Evolutionary conservation across 2,888 invertebrate species (phyloP).

Genomic region (Dyspetes luteomarginatus): DNA sequence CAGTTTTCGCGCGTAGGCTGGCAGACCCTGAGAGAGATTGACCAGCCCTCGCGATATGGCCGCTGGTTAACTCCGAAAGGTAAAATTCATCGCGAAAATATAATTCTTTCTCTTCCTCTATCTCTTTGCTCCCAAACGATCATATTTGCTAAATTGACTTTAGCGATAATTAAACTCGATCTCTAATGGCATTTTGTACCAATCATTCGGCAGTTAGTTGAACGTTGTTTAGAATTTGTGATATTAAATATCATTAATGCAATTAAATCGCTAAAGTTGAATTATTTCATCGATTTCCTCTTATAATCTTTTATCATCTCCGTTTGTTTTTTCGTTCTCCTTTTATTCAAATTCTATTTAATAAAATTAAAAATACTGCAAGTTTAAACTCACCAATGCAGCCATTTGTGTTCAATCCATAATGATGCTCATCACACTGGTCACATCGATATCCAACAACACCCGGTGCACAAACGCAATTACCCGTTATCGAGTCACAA

Average conservation of each 20-base stretch:
- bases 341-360: too few relatives aligned
- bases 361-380: background rate
- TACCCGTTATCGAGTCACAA: slow-evolving; percentile 91
- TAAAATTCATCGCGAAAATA: slow-evolving; percentile 49
- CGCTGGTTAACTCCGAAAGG: slow-evolving; percentile 43
- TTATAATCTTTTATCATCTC: too few relatives aligned
- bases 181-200: slow-evolving; percentile 1
- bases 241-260: too few relatives aligned
- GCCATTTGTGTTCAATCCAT: slow-evolving; percentile 87
- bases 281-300: background rate
- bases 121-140: too few relatives aligned
- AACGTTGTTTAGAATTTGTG: too few relatives aligned
- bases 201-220: too few relatives aligned
- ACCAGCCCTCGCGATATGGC: slow-evolving; percentile 15
- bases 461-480: slow-evolving; percentile 91
- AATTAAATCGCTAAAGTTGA: too few relatives aligned
- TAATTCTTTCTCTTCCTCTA: background rate
- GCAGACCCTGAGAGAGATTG: slow-evolving; percentile 68
- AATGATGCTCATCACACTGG: slow-evolving; percentile 89
- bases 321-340: too few relatives aligned
- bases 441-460: slow-evolving; percentile 92
- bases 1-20: slow-evolving; percentile 69
- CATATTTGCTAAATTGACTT: too few relatives aligned
- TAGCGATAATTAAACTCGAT: slow-evolving; percentile 1
- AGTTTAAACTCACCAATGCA: slow-evolving; percentile 87